Conservation (phyloP, 2,113 vertebrate genomes). For the Microcebus tavaratra region DNA sequence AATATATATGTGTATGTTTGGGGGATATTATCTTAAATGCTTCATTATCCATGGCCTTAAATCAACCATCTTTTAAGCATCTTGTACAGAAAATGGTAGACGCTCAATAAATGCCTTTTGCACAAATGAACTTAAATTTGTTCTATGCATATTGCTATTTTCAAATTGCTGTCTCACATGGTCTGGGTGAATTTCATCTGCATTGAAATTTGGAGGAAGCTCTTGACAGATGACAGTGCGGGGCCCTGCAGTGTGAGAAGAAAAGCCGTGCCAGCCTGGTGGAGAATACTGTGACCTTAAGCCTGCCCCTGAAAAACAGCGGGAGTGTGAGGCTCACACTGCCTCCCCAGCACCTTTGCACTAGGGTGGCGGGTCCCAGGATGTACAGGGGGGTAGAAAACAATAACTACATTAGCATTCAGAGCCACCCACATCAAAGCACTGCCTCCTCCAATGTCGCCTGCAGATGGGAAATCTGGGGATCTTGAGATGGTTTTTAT, state of each 20-base stretch:
- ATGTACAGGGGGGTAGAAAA: background rate
- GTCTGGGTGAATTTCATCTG: constrained; percentile 62
- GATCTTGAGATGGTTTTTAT: constrained; percentile 48
- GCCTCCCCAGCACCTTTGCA: background rate
- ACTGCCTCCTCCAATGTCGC: background rate
- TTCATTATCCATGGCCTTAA: background rate
- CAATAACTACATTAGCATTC: constrained; percentile 63
- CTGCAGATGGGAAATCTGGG: constrained; percentile 50
- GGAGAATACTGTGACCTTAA: constrained; percentile 49
- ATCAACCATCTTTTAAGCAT: constrained; percentile 24
- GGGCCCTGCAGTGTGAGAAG: constrained; percentile 60
- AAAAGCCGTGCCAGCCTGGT: constrained; percentile 14
- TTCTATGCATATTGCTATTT: constrained; percentile 55
- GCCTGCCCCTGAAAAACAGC: constrained; percentile 45
- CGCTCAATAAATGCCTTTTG: constrained; percentile 34
- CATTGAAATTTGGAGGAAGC: constrained; percentile 64
- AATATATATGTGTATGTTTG: background rate
- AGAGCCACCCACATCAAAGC: background rate
- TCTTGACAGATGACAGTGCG: constrained; percentile 62
- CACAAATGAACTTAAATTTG: constrained; percentile 43
- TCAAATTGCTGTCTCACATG: constrained; percentile 63
- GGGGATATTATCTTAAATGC: constrained; percentile 32
- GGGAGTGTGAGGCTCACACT: background rate
- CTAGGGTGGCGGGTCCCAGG: background rate
- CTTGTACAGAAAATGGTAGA: constrained; percentile 24